These are phyloP conservation scores for Macrotus californicus DNA, from an alignment of 2,113 vertebrate species.

Conservation along the genomic window DNA sequence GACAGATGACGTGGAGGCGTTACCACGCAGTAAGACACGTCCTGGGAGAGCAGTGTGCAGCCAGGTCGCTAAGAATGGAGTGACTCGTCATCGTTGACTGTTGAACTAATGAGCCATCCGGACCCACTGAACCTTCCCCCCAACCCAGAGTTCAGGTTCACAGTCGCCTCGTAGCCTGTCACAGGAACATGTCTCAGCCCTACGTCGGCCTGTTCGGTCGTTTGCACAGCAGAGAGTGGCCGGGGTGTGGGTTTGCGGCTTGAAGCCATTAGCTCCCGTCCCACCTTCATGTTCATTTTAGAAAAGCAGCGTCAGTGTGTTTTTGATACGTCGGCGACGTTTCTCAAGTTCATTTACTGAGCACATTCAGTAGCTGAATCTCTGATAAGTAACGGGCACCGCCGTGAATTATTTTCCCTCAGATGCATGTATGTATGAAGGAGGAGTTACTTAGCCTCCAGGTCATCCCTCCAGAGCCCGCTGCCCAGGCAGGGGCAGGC, in stretches of 20 bases:
- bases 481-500: fast-evolving
- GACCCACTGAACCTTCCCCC: fast-evolving
- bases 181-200: neutral
- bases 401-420: neutral
- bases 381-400: neutral
- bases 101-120: neutral
- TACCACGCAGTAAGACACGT: fast-evolving
- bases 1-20: no score
- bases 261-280: neutral
- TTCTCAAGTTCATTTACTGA: neutral
- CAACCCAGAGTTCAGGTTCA: neutral
- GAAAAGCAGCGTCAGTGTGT: neutral
- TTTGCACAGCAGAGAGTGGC: no score
- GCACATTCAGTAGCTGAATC: neutral
- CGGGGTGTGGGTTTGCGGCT: neutral
- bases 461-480: fast-evolving
- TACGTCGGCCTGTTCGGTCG: fast-evolving
- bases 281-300: neutral
- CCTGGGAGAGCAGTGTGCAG: fast-evolving
- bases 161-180: neutral
- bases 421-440: neutral
- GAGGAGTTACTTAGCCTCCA: fast-evolving
- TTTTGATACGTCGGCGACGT: fast-evolving
- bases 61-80: fast-evolving
- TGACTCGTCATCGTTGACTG: fast-evolving